Evolutionary conservation across 2,797 vertebrate genomes (phyloP).

Genomic region (Oreochromis mossambicus): DNA sequence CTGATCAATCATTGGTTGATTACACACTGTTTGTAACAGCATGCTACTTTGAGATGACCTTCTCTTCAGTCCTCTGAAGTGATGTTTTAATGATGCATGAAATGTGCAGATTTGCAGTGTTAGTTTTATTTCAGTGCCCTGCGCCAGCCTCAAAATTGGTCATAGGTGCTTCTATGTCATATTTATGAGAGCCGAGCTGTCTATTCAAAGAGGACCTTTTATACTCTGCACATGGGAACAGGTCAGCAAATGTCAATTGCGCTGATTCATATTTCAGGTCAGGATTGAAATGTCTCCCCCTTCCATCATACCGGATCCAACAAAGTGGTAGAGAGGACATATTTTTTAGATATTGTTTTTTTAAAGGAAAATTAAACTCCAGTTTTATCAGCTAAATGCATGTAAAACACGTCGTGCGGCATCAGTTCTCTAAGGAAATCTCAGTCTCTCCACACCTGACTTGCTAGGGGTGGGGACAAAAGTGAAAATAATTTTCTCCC

Average conservation of each 20-base stretch:
- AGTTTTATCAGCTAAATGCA: slow-evolving; percentile 11
- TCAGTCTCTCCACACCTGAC: slow-evolving; percentile 51
- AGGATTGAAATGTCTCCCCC: slow-evolving; percentile 58
- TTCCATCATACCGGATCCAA: slow-evolving; percentile 50
- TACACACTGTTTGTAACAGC: slow-evolving; percentile 47
- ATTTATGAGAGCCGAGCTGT: slow-evolving; percentile 67
- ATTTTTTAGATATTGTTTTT: neutral
- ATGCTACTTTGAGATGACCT: slow-evolving; percentile 61
- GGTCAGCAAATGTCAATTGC: slow-evolving; percentile 71
- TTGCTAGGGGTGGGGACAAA: slow-evolving; percentile 32
- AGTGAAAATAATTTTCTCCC: slow-evolving; percentile 41
- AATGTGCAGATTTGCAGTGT: slow-evolving; percentile 69
- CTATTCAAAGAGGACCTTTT: slow-evolving; percentile 72
- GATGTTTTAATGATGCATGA: slow-evolving; percentile 73
- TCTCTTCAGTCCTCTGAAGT: slow-evolving; percentile 51
- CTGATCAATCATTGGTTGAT: slow-evolving; percentile 47
- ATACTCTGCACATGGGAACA: slow-evolving; percentile 67
- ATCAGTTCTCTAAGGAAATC: slow-evolving; percentile 41
- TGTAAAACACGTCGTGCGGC: slow-evolving; percentile 1
- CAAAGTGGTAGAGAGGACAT: slow-evolving; percentile 8
- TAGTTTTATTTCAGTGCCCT: slow-evolving; percentile 61
- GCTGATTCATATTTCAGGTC: slow-evolving; percentile 65
- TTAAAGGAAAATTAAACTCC: neutral
- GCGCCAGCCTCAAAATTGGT: slow-evolving; percentile 43
- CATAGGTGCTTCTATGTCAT: slow-evolving; percentile 65